These are phyloP conservation scores for Tretioscincus oriximinensis DNA, from an alignment of 2,113 vertebrate species.

Conservation along the genomic window DNA sequence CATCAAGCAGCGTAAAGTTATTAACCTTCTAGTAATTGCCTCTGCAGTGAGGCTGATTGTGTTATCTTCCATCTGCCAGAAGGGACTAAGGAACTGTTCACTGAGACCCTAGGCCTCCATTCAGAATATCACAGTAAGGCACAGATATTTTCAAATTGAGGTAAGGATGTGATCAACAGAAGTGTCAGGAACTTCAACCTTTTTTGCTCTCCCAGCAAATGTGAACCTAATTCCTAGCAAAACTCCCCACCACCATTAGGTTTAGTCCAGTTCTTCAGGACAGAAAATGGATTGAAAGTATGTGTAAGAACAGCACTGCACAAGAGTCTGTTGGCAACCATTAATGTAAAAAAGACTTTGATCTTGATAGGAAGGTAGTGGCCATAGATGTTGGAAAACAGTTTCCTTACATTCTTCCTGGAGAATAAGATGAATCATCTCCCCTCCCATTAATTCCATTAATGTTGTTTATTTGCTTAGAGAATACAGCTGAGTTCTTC, in stretches of 20 bases:
- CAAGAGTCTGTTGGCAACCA: no score
- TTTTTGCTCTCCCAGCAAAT: no score
- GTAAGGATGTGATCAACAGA: background rate
- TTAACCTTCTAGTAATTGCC: background rate
- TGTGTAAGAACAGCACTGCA: no score
- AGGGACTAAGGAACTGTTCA: background rate
- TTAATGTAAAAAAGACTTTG: no score
- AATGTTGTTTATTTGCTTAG: no score
- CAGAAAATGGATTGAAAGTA: background rate
- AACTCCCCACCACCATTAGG: no score
- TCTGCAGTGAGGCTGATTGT: background rate
- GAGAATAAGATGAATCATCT: no score
- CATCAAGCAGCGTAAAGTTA: background rate
- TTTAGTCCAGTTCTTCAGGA: background rate
- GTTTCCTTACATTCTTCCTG: no score
- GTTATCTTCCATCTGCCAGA: slow-evolving; percentile 3
- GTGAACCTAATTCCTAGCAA: background rate
- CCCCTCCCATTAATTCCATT: no score
- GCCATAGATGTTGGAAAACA: no score
- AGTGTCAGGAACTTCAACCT: background rate
- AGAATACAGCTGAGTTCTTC: no score
- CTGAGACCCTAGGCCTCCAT: background rate
- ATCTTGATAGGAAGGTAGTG: no score
- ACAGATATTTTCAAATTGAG: background rate
- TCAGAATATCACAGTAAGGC: background rate